phyloP scores from a whole-genome alignment of 1,140 invertebrate species.

The Drosophila saltans region DNA sequence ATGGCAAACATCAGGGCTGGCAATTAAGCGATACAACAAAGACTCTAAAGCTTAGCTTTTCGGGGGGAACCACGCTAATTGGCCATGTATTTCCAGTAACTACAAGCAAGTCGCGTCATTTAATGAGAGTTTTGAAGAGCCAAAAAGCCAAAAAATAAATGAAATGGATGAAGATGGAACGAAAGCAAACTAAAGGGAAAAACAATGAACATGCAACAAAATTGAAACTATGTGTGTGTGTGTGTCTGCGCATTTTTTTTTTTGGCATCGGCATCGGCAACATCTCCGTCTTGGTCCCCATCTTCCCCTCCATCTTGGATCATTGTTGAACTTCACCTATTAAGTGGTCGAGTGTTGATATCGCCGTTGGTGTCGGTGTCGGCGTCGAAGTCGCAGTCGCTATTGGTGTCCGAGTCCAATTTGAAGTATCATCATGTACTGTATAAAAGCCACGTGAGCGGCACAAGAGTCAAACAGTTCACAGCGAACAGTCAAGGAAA shows the following conservation, averaged over 20 bases:
- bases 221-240: conserved; percentile 46
- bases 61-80: conserved; percentile 71
- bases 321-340: conserved; percentile 71
- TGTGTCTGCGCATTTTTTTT: background rate
- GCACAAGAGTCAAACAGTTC: conserved; percentile 66
- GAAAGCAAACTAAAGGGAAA: conserved; percentile 61
- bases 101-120: conserved; percentile 71
- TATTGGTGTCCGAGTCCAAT: too few relatives aligned
- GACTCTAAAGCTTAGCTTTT: conserved; percentile 33
- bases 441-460: conserved; percentile 68
- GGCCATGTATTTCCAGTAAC: conserved; percentile 68
- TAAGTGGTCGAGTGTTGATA: conserved; percentile 57
- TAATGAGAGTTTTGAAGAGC: conserved; percentile 67
- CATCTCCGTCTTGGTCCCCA: conserved; percentile 27
- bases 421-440: background rate
- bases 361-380: conserved; percentile 25
- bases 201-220: conserved; percentile 80
- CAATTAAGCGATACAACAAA: conserved; percentile 63
- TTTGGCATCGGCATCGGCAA: conserved; percentile 31
- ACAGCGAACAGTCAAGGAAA: conserved; percentile 62
- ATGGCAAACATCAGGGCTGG: conserved; percentile 46
- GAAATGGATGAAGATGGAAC: conserved; percentile 45
- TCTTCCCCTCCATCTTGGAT: conserved; percentile 38
- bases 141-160: conserved; percentile 28
- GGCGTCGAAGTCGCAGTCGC: conserved; percentile 10